These are phyloP conservation scores for Meloidogyne hapla DNA, from an alignment of 1,140 invertebrate genomes.

Conservation along the genomic window DNA sequence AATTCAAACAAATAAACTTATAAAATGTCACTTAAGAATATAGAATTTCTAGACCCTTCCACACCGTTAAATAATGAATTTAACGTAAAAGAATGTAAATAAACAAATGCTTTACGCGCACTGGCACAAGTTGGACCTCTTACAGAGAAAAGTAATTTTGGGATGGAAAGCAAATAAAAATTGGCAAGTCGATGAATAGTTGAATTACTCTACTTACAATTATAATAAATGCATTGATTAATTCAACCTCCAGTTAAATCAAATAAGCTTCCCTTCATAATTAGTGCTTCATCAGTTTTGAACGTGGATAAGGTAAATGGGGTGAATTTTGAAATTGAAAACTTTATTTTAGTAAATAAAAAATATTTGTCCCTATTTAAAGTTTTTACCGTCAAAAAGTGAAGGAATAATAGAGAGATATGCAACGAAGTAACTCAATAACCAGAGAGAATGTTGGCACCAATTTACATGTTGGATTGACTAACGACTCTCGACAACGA, in stretches of 20 bases:
- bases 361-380: too few relatives aligned
- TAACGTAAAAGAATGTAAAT: background rate
- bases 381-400: too few relatives aligned
- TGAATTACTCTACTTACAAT: background rate
- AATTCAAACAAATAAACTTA: background rate
- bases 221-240: conserved; percentile 1
- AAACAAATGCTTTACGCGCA: conserved; percentile 5
- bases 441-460: background rate
- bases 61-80: background rate
- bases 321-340: too few relatives aligned
- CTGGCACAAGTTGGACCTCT: background rate
- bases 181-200: background rate
- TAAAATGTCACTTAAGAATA: background rate
- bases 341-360: too few relatives aligned
- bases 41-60: background rate
- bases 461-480: background rate
- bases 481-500: conserved; percentile 9
- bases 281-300: background rate
- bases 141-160: background rate
- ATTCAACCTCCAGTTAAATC: background rate
- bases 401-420: background rate
- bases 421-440: background rate
- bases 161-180: background rate
- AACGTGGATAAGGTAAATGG: too few relatives aligned
- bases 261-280: background rate